phyloP scores from a whole-genome alignment of 2,888 invertebrate species.

The Morpho deidamia region DNA sequence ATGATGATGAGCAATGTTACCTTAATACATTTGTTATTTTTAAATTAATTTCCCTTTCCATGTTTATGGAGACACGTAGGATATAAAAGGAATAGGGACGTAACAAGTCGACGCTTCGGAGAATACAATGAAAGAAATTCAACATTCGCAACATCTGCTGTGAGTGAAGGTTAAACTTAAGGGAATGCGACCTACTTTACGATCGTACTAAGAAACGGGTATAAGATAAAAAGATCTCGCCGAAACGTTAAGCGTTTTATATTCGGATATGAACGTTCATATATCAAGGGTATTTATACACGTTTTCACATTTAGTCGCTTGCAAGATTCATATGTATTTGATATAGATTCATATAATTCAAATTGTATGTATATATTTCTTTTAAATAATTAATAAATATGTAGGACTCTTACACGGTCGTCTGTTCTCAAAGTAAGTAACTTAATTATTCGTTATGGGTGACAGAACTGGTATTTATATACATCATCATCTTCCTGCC shows the following conservation, averaged over 20 bases:
- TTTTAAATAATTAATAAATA: no score
- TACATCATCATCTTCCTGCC: no score
- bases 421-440: no score
- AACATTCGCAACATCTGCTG: conserved; percentile 16
- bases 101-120: conserved; percentile 8
- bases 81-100: conserved; percentile 7
- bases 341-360: no score
- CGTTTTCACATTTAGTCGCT: no score
- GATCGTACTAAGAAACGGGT: conserved; percentile 6
- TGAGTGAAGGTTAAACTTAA: conserved; percentile 14
- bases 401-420: no score
- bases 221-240: conserved; percentile 7
- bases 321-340: no score
- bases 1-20: no score
- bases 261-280: conserved; percentile 1
- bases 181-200: conserved; percentile 12
- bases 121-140: conserved; percentile 15
- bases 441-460: no score
- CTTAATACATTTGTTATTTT: not conserved
- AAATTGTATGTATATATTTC: no score
- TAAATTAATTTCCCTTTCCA: conserved; percentile 4
- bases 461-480: no score
- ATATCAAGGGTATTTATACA: not conserved
- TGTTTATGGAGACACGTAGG: conserved; percentile 9
- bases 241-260: conserved; percentile 6